Percentiles rank a stretch among this genome's conserved stretches.
Evolutionary conservation across 1,140 invertebrate genomes (phyloP).

Genomic region (Euwallacea similis): DNA sequence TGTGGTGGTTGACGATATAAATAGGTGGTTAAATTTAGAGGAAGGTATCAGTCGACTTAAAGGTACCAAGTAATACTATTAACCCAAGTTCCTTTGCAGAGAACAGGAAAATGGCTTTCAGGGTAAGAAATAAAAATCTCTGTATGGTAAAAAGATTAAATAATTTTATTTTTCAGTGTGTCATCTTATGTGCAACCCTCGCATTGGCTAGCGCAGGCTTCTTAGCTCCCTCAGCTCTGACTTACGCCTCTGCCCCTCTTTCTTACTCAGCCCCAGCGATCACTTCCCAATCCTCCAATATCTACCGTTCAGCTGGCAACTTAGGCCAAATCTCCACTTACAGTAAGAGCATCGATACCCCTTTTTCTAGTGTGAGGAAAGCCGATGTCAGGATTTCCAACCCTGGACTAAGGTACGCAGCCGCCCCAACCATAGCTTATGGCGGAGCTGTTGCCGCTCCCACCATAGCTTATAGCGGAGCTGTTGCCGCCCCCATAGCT

Average conservation of each 20-base stretch:
- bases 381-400: conserved; percentile 66
- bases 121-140: not conserved
- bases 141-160: not conserved
- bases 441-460: conserved; percentile 46
- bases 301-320: conserved; percentile 64
- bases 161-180: not conserved
- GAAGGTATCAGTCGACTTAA: too few species aligned
- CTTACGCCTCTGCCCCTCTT: conserved; percentile 49
- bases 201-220: conserved; percentile 65
- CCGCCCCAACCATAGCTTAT: conserved; percentile 41
- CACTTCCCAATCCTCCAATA: conserved; percentile 64
- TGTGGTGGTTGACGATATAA: too few species aligned
- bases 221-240: conserved; percentile 54
- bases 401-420: conserved; percentile 57
- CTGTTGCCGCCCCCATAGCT: conserved; percentile 47
- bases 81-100: too few species aligned
- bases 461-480: conserved; percentile 52
- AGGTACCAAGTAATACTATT: too few species aligned
- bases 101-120: not conserved
- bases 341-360: conserved; percentile 66
- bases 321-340: conserved; percentile 65
- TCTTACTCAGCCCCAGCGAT: conserved; percentile 53
- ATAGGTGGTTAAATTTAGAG: too few species aligned
- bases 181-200: conserved; percentile 64
- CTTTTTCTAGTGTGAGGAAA: conserved; percentile 68